These are phyloP conservation scores for Rissa tridactyla DNA, from an alignment of 2,113 vertebrate genomes.

Conservation along the genomic window DNA sequence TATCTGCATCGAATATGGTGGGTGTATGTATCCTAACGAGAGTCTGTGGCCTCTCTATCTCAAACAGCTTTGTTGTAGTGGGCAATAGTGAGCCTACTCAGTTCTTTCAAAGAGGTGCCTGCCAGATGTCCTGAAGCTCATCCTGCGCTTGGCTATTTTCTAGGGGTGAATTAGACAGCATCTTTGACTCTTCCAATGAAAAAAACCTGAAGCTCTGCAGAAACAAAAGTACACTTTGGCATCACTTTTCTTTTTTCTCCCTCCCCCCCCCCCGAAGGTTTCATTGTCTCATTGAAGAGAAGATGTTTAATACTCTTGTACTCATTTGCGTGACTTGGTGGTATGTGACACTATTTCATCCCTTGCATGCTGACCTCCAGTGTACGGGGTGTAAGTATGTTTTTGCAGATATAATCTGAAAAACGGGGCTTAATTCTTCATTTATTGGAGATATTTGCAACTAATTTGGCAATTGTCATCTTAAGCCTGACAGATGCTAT, in stretches of 20 bases:
- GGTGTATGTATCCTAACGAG: neutral
- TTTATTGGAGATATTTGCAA: neutral
- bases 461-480: neutral
- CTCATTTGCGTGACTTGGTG: neutral
- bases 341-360: neutral
- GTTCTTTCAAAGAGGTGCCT: neutral
- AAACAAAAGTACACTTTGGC: neutral
- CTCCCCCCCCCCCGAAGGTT: neutral
- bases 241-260: neutral
- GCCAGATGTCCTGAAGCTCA: neutral
- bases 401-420: neutral
- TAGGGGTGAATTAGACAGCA: neutral
- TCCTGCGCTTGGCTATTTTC: neutral
- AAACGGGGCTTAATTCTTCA: neutral
- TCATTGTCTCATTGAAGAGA: neutral
- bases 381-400: constrained; percentile 8
- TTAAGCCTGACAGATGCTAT: neutral
- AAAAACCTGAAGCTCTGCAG: neutral
- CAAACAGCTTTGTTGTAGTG: neutral
- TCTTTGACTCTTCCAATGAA: neutral
- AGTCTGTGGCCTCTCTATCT: neutral
- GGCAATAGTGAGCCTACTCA: neutral
- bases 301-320: neutral
- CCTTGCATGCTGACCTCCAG: neutral
- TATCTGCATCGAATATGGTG: neutral